These are phyloP conservation scores for Bimastos eiseni DNA, from an alignment of 2,888 invertebrate species.

Conservation along the genomic window DNA sequence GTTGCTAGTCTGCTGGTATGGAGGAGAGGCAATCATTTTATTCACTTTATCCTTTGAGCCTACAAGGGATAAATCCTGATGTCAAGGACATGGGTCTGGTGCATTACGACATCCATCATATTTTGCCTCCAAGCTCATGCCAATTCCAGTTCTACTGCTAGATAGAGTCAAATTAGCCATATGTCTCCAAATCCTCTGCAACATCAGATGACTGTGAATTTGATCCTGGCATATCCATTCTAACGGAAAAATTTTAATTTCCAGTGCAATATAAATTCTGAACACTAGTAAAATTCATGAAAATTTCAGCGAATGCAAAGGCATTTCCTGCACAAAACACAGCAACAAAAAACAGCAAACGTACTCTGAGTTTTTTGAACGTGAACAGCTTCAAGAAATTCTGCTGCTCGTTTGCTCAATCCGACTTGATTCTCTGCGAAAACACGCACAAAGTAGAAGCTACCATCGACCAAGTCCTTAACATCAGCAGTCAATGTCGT, in stretches of 20 bases:
- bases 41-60: too few relatives aligned
- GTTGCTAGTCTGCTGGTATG: too few relatives aligned
- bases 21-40: too few relatives aligned
- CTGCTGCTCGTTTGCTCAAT: slow-evolving; percentile 66
- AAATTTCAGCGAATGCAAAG: not conserved
- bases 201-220: not conserved
- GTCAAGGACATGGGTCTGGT: too few relatives aligned
- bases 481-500: not conserved
- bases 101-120: too few relatives aligned
- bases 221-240: not conserved
- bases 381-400: slow-evolving; percentile 63
- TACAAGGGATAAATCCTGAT: too few relatives aligned
- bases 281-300: not conserved
- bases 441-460: slow-evolving; percentile 77
- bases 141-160: too few relatives aligned
- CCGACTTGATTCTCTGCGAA: slow-evolving; percentile 86
- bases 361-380: not conserved
- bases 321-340: not conserved
- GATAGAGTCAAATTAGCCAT: too few relatives aligned
- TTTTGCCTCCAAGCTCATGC: too few relatives aligned
- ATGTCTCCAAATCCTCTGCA: too few relatives aligned
- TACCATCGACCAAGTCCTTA: slow-evolving; percentile 42
- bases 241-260: not conserved
- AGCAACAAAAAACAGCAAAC: not conserved
- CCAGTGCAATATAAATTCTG: not conserved